phyloP scores from a whole-genome alignment of 1,140 invertebrate genomes.

The Dreissena rostriformis region DNA sequence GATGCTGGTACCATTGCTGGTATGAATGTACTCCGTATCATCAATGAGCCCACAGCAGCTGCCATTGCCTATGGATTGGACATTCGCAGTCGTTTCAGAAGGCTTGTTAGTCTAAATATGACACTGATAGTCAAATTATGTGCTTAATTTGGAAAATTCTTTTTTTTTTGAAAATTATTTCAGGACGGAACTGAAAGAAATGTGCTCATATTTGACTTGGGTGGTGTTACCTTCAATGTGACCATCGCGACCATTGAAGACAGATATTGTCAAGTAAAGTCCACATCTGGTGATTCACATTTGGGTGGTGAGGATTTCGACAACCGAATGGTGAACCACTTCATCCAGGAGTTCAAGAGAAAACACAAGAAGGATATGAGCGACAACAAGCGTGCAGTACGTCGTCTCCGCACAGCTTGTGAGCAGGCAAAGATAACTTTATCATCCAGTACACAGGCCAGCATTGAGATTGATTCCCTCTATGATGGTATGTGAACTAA shows the following conservation, averaged over 20 bases:
- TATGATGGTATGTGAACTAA: constrained; percentile 9
- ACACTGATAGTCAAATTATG: no score
- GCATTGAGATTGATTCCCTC: no score
- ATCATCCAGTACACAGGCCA: no score
- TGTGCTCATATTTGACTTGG: constrained; percentile 71
- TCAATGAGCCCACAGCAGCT: no score
- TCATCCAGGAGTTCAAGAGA: constrained; percentile 76
- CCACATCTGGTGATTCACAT: constrained; percentile 85
- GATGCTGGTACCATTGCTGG: constrained; percentile 83
- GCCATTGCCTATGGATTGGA: no score
- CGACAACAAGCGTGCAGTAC: constrained; percentile 71
- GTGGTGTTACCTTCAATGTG: constrained; percentile 74
- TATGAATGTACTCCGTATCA: no score
- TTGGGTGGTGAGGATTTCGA: constrained; percentile 76
- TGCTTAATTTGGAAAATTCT: no score
- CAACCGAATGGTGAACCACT: constrained; percentile 77
- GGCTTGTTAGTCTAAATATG: no score
- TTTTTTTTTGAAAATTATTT: no score
- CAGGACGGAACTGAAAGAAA: constrained; percentile 81
- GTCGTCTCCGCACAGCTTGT: constrained; percentile 84
- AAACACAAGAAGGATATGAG: constrained; percentile 77
- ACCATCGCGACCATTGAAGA: constrained; percentile 72
- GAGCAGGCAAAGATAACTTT: no score
- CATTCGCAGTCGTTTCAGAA: no score
- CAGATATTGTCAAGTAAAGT: constrained; percentile 86